A percentile compares a stretch with the other conserved stretches of the same genome.
Evolutionary conservation across 2,888 invertebrate species (phyloP).

Genomic region (Cerceris rybyensis): DNA sequence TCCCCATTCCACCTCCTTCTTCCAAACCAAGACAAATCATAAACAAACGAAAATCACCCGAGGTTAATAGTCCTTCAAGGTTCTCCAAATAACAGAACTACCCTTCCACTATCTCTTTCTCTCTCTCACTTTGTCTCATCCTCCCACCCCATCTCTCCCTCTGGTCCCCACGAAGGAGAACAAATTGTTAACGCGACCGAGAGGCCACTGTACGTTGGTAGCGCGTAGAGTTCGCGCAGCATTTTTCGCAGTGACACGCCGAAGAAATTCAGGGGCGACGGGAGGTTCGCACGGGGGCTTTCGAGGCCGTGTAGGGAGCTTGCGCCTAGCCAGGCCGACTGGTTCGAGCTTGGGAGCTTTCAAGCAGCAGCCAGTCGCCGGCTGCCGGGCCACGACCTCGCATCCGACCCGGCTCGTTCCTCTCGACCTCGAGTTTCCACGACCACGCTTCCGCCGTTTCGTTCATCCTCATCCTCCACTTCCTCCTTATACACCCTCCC

Average conservation of each 20-base stretch:
- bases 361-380: constrained; percentile 74
- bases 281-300: constrained; percentile 40
- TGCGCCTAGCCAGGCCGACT: constrained; percentile 72
- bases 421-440: constrained; percentile 10
- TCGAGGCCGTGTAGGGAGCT: constrained; percentile 68
- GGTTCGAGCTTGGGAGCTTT: constrained; percentile 69
- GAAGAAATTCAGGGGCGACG: constrained; percentile 64
- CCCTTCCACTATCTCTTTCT: not conserved
- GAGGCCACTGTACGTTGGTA: constrained; percentile 6
- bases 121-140: not conserved
- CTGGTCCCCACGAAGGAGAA: constrained; percentile 1
- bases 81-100: not conserved
- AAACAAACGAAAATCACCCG: no score
- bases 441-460: constrained; percentile 39
- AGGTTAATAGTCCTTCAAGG: no score
- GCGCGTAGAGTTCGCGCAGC: constrained; percentile 26
- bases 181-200: constrained; percentile 24
- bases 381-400: constrained; percentile 75
- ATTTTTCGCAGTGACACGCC: constrained; percentile 58
- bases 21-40: no score
- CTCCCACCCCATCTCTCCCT: not conserved
- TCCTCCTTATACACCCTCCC: no score
- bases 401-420: constrained; percentile 51
- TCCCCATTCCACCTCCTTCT: no score
- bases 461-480: no score